Conservation (phyloP, 2,113 vertebrate genomes). For the Scophthalmus maximus region DNA sequence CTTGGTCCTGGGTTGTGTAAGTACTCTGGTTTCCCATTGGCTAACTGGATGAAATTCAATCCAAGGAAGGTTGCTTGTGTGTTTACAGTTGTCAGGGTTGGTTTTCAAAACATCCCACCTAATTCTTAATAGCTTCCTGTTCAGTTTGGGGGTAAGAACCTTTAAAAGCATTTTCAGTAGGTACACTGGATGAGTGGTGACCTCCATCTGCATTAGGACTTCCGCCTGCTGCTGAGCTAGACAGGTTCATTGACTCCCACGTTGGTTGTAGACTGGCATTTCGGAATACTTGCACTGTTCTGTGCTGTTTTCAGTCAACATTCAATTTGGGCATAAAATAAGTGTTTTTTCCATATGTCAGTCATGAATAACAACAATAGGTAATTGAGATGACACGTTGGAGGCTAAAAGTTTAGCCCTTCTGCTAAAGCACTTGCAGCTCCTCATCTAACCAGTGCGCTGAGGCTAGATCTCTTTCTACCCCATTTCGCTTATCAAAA, state of each 20-base stretch:
- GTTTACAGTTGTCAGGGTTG: conserved; percentile 41
- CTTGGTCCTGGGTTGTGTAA: background rate
- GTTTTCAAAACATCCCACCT: conserved; percentile 4
- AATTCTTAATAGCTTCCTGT: conserved; percentile 53
- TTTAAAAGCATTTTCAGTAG: background rate
- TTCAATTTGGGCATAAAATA: too few species aligned
- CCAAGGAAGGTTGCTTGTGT: conserved; percentile 8
- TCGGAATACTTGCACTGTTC: background rate
- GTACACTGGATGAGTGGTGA: too few species aligned
- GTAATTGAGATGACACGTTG: background rate
- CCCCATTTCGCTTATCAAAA: too few species aligned
- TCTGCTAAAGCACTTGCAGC: too few species aligned
- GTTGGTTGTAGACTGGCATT: too few species aligned
- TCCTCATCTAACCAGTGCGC: too few species aligned
- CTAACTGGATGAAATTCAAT: conserved; percentile 49
- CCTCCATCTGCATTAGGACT: background rate
- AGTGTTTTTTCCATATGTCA: background rate
- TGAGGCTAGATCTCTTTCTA: too few species aligned
- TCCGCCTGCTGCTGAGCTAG: too few species aligned
- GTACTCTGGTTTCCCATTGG: conserved; percentile 35
- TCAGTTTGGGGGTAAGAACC: background rate
- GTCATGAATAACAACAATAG: background rate
- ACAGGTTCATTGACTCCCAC: too few species aligned
- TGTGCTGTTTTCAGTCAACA: too few species aligned
- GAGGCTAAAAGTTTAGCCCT: too few species aligned